Percentiles rank a stretch among this genome's conserved stretches.
Conservation (phyloP, 2,888 invertebrate species). For the Eupithecia insigniata region DNA sequence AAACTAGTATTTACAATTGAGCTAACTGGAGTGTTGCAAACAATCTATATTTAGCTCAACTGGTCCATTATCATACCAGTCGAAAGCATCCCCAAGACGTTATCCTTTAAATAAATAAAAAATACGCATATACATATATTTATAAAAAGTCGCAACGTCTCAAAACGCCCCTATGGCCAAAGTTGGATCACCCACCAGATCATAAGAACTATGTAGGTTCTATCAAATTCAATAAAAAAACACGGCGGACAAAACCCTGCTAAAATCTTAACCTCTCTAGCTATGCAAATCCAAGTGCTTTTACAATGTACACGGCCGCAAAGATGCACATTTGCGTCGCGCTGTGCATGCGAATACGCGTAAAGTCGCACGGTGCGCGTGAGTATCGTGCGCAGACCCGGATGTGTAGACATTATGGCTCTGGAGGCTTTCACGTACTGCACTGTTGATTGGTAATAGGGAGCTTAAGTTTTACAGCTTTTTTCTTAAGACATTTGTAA, state of each 20-base stretch:
- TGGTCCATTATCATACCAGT: too few species aligned
- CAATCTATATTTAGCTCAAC: too few species aligned
- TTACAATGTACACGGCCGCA: neutral
- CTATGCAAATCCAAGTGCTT: neutral
- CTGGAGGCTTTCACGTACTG: conserved; percentile 49
- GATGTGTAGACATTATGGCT: conserved; percentile 51
- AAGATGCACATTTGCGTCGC: conserved; percentile 9
- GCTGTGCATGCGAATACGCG: conserved; percentile 28
- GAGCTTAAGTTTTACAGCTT: neutral
- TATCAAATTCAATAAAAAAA: neutral
- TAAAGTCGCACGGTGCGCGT: conserved; percentile 35
- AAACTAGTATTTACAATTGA: too few species aligned
- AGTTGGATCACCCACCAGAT: too few species aligned
- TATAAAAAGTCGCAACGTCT: too few species aligned
- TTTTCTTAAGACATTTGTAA: too few species aligned
- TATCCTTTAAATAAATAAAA: too few species aligned
- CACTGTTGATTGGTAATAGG: neutral
- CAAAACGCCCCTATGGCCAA: too few species aligned
- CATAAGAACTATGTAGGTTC: too few species aligned
- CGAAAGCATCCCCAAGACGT: too few species aligned
- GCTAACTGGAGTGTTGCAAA: too few species aligned
- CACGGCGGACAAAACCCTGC: neutral
- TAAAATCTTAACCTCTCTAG: neutral
- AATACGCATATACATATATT: too few species aligned
- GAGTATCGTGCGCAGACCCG: conserved; percentile 53